These are phyloP conservation scores for Scaptomyza cyrtandrae DNA, from an alignment of 2,888 invertebrate genomes.

Conservation along the genomic window DNA sequence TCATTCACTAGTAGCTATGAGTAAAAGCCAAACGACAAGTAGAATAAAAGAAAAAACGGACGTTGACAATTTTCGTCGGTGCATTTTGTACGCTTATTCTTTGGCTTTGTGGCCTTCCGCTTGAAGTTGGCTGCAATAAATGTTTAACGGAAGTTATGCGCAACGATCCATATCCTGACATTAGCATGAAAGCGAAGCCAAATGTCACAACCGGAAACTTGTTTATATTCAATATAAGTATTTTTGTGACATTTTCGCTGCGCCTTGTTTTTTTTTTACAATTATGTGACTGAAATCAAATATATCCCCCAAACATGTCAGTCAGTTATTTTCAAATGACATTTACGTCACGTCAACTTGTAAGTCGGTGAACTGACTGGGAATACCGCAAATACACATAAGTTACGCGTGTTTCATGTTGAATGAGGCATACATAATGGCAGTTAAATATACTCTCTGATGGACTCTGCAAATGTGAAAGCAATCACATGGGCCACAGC, in stretches of 20 bases:
- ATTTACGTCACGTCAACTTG: constrained; percentile 28
- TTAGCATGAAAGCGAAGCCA: constrained; percentile 66
- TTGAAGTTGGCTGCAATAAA: constrained; percentile 54
- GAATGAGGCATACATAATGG: constrained; percentile 44
- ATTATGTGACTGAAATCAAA: constrained; percentile 56
- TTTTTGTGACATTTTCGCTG: constrained; percentile 10
- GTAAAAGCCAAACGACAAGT: not conserved
- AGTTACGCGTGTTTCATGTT: constrained; percentile 61
- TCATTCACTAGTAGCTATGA: not conserved
- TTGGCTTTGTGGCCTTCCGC: constrained; percentile 29
- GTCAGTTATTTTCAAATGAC: constrained; percentile 15
- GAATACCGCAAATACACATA: constrained; percentile 31
- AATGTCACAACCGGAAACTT: constrained; percentile 56
- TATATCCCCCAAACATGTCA: not conserved
- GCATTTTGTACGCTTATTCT: constrained; percentile 24
- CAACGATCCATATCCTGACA: constrained; percentile 63
- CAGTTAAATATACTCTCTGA: constrained; percentile 34
- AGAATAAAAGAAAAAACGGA: constrained; percentile 24
- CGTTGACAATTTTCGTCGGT: constrained; percentile 43
- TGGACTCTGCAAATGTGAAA: constrained; percentile 35
- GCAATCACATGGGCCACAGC: constrained; percentile 58
- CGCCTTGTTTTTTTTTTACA: constrained; percentile 34
- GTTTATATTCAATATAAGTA: constrained; percentile 42
- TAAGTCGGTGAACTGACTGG: constrained; percentile 1
- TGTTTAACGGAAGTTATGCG: constrained; percentile 66